Evolutionary conservation across 2,797 vertebrate genomes (phyloP), one percentile per base, ranked within the genome.

Genomic region (Coregonus sp.): DNA sequence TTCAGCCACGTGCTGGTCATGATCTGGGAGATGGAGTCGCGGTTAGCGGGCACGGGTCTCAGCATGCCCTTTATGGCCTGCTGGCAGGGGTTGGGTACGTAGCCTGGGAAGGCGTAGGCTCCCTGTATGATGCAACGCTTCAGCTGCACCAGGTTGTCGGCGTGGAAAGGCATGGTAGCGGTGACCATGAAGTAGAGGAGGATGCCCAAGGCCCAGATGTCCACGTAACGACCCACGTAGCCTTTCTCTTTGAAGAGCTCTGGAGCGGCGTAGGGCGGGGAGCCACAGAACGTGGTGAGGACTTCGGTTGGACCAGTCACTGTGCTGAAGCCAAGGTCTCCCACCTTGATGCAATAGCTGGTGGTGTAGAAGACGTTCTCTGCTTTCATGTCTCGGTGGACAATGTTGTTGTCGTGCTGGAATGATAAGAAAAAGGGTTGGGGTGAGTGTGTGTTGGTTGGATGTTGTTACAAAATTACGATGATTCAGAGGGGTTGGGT

Each of bases 301-400:
- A 89, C 84, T 11, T 94, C 91, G 0, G 68, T 68, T 0, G 90
- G 86, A 40, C 76, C 67, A 18, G 80, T 90, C 72, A 90, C 78
- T 0, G 86, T 88, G 85, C 94, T 94, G 89, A 96, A 96, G 61
- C 95, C 95, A 2, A 96, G 94, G 80, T 96, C 95, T 0, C 93
- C 95, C 0, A 96, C 91, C 84, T 95, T 96, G 81, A 95, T 91
- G 84, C 92, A 92, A 88, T 90, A 90, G 82, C 82, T 91, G 76
- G 92, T 94, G 76, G 94, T 95, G 87, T 94, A 94, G 82, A 95
- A 95, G 54, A 96, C 80, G 67, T 96, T 95, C 76, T 95, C 94
- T 0, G 95, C 91, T 75, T 96, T 96, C 1, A 95, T 83, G 86
- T 96, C 95, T 78, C 95, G 87, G 89, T 96, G 95, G 74, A 96